A percentile compares a stretch with the other conserved stretches of the same genome.
These are phyloP conservation scores for Watsonalla binaria DNA, from an alignment of 2,888 invertebrate species.

Conservation along the genomic window DNA sequence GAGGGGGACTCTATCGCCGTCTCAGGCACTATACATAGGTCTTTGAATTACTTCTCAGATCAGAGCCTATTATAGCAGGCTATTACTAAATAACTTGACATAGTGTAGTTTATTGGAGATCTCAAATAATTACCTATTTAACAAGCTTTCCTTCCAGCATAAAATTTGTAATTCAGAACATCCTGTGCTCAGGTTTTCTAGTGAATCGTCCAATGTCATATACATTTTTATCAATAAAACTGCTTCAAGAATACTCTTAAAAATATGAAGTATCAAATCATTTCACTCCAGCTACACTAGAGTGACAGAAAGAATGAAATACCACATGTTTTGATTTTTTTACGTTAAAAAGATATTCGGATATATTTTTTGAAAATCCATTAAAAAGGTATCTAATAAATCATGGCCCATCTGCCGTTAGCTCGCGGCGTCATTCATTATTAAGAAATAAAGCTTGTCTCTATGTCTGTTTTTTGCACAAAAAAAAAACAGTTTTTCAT, in stretches of 20 bases:
- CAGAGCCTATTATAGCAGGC: no score
- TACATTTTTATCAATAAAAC: no score
- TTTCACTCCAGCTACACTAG: constrained; percentile 12
- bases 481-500: constrained; percentile 9
- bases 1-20: no score
- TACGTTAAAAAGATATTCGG: constrained; percentile 35
- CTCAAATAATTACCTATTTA: no score
- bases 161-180: no score
- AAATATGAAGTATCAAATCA: constrained; percentile 30
- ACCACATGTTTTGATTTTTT: constrained; percentile 70
- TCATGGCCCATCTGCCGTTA: constrained; percentile 64
- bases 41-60: no score
- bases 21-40: no score
- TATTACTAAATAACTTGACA: no score
- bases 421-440: constrained; percentile 40
- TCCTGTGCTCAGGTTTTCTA: no score
- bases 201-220: no score
- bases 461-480: constrained; percentile 30
- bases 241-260: background rate
- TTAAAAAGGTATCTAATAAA: constrained; percentile 67
- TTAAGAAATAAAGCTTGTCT: constrained; percentile 41
- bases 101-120: no score
- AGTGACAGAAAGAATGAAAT: constrained; percentile 50
- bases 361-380: constrained; percentile 69
- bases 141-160: no score